These are phyloP conservation scores for Hofmannophila pseudospretella DNA, from an alignment of 2,888 invertebrate genomes.

Conservation along the genomic window DNA sequence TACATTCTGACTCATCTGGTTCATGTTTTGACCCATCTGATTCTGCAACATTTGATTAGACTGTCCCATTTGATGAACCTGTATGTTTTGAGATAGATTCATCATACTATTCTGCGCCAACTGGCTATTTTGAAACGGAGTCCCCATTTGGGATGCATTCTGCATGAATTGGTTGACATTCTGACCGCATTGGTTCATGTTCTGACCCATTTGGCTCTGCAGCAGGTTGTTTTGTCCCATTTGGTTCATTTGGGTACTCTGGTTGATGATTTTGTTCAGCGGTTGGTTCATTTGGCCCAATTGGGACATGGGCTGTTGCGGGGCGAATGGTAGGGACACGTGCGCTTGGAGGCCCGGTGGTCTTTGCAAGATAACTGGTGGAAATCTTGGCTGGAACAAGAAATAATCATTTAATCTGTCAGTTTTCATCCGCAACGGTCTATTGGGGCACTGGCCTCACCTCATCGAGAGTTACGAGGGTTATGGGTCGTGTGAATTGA, in stretches of 20 bases:
- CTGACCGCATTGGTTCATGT: slow-evolving; percentile 29
- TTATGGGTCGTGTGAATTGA: too few relatives aligned
- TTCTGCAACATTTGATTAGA: slow-evolving; percentile 26
- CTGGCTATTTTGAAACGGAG: slow-evolving; percentile 26
- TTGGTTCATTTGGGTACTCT: slow-evolving; percentile 24
- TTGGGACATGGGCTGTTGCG: slow-evolving; percentile 46
- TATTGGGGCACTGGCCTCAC: too few relatives aligned
- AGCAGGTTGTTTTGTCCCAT: slow-evolving; percentile 13
- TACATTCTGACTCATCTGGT: slow-evolving; percentile 16
- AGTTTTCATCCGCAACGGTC: too few relatives aligned
- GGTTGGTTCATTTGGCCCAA: slow-evolving; percentile 47
- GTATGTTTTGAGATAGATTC: slow-evolving; percentile 20
- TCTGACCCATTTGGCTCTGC: slow-evolving; percentile 13
- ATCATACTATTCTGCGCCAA: slow-evolving; percentile 31
- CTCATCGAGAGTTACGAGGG: too few relatives aligned
- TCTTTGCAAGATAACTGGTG: slow-evolving; percentile 63
- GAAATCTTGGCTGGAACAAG: slow-evolving; percentile 56
- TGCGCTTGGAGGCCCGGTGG: slow-evolving; percentile 65
- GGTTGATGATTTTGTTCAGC: slow-evolving; percentile 45
- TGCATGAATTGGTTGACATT: slow-evolving; percentile 25
- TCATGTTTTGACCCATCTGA: slow-evolving; percentile 21
- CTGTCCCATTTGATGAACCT: slow-evolving; percentile 26
- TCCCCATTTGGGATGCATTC: slow-evolving; percentile 33
- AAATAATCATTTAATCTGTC: too few relatives aligned
- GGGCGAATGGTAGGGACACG: slow-evolving; percentile 59